These are phyloP conservation scores for Clarias platycephalus DNA, from an alignment of 2,797 vertebrate genomes.

Conservation along the genomic window DNA sequence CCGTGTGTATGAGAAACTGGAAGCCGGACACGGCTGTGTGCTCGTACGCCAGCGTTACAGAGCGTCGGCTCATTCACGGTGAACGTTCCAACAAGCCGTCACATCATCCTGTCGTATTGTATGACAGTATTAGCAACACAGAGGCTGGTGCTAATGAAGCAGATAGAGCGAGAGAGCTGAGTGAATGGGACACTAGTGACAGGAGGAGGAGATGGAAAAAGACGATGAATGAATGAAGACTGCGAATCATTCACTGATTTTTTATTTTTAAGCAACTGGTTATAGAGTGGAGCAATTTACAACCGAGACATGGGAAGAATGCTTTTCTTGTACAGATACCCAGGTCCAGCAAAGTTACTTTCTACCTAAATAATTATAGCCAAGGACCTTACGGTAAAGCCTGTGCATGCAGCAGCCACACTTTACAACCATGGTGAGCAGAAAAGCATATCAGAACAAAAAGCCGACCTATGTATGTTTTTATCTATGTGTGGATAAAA, in stretches of 20 bases:
- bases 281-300: neutral
- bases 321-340: neutral
- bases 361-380: too few relatives aligned
- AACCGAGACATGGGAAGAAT: neutral
- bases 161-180: neutral
- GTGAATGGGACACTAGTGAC: neutral
- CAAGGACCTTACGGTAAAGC: neutral
- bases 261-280: neutral
- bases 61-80: neutral
- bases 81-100: conserved; percentile 4
- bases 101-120: conserved; percentile 7
- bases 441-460: neutral
- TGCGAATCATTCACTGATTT: neutral
- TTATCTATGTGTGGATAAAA: neutral
- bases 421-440: neutral
- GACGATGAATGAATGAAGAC: neutral
- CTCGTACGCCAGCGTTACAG: neutral
- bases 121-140: conserved; percentile 19
- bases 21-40: neutral
- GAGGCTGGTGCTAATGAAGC: neutral
- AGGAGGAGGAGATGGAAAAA: neutral
- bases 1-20: neutral
- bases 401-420: neutral
- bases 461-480: neutral
- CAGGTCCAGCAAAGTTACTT: neutral